These are phyloP conservation scores for Pelobates cultripes DNA, from an alignment of 2,797 vertebrate genomes.

Conservation along the genomic window DNA sequence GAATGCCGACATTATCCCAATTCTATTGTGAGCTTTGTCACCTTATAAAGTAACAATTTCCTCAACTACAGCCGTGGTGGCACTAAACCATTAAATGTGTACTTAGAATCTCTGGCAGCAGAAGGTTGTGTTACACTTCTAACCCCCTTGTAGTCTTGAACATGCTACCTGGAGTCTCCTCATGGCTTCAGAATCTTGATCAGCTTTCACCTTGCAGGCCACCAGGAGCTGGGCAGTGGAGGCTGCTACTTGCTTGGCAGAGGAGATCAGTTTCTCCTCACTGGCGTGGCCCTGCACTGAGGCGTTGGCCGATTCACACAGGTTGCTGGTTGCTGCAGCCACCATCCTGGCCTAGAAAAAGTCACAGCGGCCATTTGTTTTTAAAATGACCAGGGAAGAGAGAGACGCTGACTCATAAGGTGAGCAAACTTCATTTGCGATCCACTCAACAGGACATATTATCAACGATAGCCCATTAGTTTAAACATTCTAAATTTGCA, in stretches of 20 bases:
- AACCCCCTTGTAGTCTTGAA: constrained; percentile 53
- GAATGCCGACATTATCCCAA: constrained; percentile 11
- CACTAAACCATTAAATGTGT: background rate
- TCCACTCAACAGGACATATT: background rate
- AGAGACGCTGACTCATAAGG: constrained; percentile 9
- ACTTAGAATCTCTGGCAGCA: background rate
- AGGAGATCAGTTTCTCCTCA: constrained; percentile 98
- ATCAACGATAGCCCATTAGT: background rate
- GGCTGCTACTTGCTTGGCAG: constrained; percentile 96
- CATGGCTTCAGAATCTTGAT: constrained; percentile 97
- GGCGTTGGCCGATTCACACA: constrained; percentile 97
- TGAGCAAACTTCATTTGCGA: background rate
- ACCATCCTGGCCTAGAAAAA: constrained; percentile 89
- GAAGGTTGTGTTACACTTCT: constrained; percentile 37
- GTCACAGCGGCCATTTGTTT: constrained; percentile 28
- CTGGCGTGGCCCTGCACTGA: constrained; percentile 97
- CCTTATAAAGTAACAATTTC: background rate
- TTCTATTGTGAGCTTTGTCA: constrained; percentile 50
- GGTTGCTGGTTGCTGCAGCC: constrained; percentile 94
- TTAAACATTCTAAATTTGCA: background rate
- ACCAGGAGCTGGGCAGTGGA: constrained; percentile 96
- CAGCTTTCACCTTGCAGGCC: constrained; percentile 97
- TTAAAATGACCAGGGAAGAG: constrained; percentile 38
- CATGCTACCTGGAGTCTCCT: constrained; percentile 89
- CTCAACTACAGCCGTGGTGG: no score